phyloP scores from a whole-genome alignment of 1,140 invertebrate genomes.

The Solenopsis fugax region DNA sequence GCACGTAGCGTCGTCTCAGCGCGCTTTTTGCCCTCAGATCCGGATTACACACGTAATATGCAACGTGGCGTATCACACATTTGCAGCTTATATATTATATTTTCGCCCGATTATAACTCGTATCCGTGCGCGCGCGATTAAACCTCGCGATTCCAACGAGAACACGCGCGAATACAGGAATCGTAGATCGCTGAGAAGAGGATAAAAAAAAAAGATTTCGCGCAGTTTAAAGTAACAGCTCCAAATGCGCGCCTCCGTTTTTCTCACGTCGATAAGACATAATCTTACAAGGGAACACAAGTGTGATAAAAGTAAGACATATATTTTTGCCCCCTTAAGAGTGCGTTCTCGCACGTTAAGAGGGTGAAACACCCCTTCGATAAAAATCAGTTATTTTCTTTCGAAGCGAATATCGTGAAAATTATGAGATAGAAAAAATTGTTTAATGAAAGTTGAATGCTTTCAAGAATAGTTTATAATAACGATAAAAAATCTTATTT shows the following conservation, averaged over 20 bases:
- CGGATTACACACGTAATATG: constrained; percentile 29
- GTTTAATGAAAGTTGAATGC: no score
- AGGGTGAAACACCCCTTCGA: no score
- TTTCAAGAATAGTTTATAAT: no score
- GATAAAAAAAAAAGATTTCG: background rate
- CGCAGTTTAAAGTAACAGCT: background rate
- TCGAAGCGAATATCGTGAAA: no score
- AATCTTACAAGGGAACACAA: background rate
- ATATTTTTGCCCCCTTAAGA: no score
- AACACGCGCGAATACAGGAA: background rate
- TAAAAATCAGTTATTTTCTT: no score
- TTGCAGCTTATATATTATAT: constrained; percentile 26
- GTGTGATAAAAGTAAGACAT: background rate
- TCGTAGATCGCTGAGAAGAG: background rate
- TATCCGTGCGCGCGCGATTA: constrained; percentile 7
- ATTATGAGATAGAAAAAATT: no score
- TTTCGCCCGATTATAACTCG: constrained; percentile 16
- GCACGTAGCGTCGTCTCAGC: constrained; percentile 25
- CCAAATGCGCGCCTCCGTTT: background rate
- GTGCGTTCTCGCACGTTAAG: no score
- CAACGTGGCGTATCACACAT: constrained; percentile 24
- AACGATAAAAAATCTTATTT: no score
- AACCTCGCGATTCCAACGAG: background rate
- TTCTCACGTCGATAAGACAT: background rate
- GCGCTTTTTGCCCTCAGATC: constrained; percentile 24